phyloP scores from a whole-genome alignment of 1,140 invertebrate species.

The Drosophila gunungcola region DNA sequence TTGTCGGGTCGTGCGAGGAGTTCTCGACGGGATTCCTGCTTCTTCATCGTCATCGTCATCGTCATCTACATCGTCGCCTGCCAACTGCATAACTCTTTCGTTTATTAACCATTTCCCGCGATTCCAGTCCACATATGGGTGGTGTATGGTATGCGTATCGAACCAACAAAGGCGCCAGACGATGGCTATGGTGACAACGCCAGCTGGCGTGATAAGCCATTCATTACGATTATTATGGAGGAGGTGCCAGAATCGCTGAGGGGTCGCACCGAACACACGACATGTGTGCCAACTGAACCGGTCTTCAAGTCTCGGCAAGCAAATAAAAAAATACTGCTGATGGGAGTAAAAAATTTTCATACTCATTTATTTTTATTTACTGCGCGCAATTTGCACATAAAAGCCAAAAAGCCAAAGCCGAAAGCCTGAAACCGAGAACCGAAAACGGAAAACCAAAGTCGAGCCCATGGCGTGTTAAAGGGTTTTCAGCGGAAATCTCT shows the following conservation, averaged over 20 bases:
- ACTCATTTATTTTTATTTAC: conserved; percentile 84
- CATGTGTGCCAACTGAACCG: conserved; percentile 32
- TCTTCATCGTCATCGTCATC: background rate
- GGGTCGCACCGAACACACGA: conserved; percentile 9
- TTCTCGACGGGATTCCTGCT: conserved; percentile 24
- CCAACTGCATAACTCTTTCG: conserved; percentile 75
- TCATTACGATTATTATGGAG: conserved; percentile 80
- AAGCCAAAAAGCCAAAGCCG: conserved; percentile 46
- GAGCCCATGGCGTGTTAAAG: conserved; percentile 47
- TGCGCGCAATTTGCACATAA: conserved; percentile 82
- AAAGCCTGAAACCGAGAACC: conserved; percentile 27
- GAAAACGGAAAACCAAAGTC: conserved; percentile 28
- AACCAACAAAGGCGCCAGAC: conserved; percentile 76
- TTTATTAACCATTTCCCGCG: conserved; percentile 79
- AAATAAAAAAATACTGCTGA: conserved; percentile 81
- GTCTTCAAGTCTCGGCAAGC: conserved; percentile 50
- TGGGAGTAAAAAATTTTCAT: conserved; percentile 82
- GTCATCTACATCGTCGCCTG: conserved; percentile 5
- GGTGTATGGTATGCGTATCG: conserved; percentile 40
- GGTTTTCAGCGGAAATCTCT: conserved; percentile 64
- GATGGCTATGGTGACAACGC: conserved; percentile 74
- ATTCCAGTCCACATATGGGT: conserved; percentile 18
- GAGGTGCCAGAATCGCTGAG: conserved; percentile 11
- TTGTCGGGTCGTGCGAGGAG: conserved; percentile 64
- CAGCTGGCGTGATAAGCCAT: conserved; percentile 83